Base-by-base conservation (phyloP, 1,140 invertebrate genomes). In the Aphelenchoides besseyi region DNA sequence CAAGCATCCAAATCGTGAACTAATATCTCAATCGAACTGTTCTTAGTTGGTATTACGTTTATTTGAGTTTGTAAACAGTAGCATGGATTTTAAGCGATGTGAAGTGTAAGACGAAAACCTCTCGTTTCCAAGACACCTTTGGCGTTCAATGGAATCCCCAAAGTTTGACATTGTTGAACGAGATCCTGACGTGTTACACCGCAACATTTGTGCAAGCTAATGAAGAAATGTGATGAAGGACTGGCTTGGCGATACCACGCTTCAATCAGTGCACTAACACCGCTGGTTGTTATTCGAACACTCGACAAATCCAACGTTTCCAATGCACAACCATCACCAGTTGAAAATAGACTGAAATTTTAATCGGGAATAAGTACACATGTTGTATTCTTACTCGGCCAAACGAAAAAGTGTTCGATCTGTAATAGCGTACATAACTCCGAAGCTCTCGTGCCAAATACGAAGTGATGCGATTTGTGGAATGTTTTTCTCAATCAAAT, bases 221-320 rank as follows among this genome's bases (percentile, higher is more conserved):
- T 29, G 48, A n/a, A 41, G 18, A 70, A 18, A 68, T 69, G n/a
- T n/a, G n/a, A 23, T n/a, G 3, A 26, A 28, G 36, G 29, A 12
- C 29, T 2, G 3, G 1, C 26, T 29, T 74, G 3, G 8, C n/a
- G 18, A 35, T 55, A 71, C 70, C 70, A 72, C 33, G 70, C 70
- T 30, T 72, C 70, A 35, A 72, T 72, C 35, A 72, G 26, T 29
- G 70, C 70, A n/a, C 26, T n/a, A n/a, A 72, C 70, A 53, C 70
- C 70, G 55, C 28, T 74, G 9, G 48, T 26, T 2, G 70, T 74
- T 2, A 74, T 16, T 12, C 18, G 16, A 29, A 29, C 29, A 23
- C 33, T 57, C 3, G 70, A 29, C 1, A 72, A n/a, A 41, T 72
- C 70, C 26, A 72, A 26, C 0, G 70, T 74, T 41, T 72, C 70